A percentile compares a stretch with the other conserved stretches of the same genome.
Conservation (phyloP, 2,888 invertebrate species). For the Thecocarcelia acutangulata region DNA sequence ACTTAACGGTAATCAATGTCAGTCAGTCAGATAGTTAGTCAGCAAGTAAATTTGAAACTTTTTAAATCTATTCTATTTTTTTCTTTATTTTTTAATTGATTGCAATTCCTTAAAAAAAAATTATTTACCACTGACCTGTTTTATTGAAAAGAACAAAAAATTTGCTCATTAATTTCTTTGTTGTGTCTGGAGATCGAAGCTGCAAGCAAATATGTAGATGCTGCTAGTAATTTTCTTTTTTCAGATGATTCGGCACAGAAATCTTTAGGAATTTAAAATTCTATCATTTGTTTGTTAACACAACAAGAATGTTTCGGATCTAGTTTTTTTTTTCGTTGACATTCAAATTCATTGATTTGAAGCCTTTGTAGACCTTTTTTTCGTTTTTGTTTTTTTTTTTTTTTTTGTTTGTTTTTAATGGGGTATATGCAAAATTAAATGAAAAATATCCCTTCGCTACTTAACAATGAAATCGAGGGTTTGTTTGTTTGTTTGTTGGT, state of each 20-base stretch:
- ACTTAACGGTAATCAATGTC: slow-evolving; percentile 70
- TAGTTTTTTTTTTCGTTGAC: slow-evolving; percentile 19
- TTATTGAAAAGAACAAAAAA: slow-evolving; percentile 18
- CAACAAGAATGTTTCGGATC: slow-evolving; percentile 17
- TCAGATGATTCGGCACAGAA: slow-evolving; percentile 17
- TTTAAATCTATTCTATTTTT: neutral
- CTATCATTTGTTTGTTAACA: neutral
- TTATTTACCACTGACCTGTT: slow-evolving; percentile 57
- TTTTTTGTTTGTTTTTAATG: too few relatives aligned
- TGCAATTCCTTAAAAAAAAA: slow-evolving; percentile 1
- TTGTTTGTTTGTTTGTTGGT: too few relatives aligned
- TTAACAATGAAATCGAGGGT: slow-evolving; percentile 15
- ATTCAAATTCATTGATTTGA: neutral
- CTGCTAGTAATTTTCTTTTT: slow-evolving; percentile 1
- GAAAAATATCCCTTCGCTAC: neutral
- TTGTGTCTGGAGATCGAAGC: neutral
- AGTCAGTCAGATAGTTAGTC: too few relatives aligned
- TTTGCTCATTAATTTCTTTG: neutral
- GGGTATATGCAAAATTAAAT: slow-evolving; percentile 1
- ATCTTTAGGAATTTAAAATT: slow-evolving; percentile 4
- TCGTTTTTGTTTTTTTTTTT: too few relatives aligned
- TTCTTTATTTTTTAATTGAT: neutral
- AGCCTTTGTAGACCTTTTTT: neutral
- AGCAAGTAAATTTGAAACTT: slow-evolving; percentile 12
- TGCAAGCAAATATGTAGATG: too few relatives aligned